Conservation (phyloP, 2,113 vertebrate genomes). For the Brachyistius frenatus region DNA sequence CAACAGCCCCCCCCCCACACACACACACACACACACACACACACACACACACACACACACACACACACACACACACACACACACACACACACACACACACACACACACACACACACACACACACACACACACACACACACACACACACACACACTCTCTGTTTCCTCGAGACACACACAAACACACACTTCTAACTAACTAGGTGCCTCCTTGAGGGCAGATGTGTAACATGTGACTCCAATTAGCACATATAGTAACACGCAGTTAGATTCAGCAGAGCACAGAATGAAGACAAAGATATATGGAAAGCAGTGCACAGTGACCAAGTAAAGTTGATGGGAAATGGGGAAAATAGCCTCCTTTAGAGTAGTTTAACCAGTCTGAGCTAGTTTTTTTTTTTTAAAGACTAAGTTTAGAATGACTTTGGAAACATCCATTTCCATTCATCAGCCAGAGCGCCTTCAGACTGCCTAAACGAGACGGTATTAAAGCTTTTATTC, state of each 20-base stretch:
- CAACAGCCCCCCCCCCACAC: not conserved
- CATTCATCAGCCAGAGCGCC: constrained; percentile 35
- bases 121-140: no score
- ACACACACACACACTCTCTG: no score
- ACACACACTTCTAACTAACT: no score
- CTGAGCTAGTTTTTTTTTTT: constrained; percentile 7
- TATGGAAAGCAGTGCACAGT: constrained; percentile 7
- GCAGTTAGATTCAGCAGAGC: constrained; percentile 20
- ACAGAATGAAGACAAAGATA: constrained; percentile 20
- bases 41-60: no score
- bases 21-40: no score
- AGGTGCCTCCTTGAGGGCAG: constrained; percentile 11
- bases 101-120: no score
- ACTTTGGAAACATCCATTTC: constrained; percentile 29
- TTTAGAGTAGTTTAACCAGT: constrained; percentile 23
- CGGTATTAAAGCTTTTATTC: constrained; percentile 35
- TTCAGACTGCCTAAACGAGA: constrained; percentile 23
- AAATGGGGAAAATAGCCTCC: not conserved
- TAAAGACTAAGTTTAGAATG: constrained; percentile 1
- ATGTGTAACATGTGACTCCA: constrained; percentile 50
- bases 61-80: no score
- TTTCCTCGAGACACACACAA: no score
- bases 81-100: no score
- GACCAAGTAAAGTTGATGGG: not conserved
- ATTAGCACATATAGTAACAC: constrained; percentile 43